Evolutionary conservation across 2,113 vertebrate genomes (phyloP), one percentile per base, ranked within the genome.

Genomic region (Pygoscelis antarcticus): DNA sequence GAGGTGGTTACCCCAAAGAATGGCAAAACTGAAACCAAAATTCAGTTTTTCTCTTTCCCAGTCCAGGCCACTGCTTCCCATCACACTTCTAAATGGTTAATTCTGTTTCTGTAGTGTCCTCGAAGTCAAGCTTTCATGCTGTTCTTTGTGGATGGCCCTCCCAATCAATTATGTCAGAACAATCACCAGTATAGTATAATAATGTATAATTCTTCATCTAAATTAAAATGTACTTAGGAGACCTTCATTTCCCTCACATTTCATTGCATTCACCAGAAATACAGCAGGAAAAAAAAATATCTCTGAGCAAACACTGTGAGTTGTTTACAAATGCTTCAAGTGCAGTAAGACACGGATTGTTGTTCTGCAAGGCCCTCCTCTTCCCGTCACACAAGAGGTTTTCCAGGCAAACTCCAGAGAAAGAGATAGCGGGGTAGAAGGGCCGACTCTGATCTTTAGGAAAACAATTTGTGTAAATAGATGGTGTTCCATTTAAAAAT

Each of bases 191-290:
- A 91, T 90, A 93, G 84, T 88, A 84, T 96, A 97, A 97, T 96
- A 97, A 96, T 86, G 79, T 83, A 95, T 94, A 95, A 96, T 95
- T 97, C 96, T 97, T 97, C 95, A 95, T 97, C 94, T 94, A 97
- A 97, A 97, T 97, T 97, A 97, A 97, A 96, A 97, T 86, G 94
- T 96, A 92, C 97, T 96, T 97, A 95, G 82, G 97, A 96, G 95
- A 96, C 94, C 87, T 96, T 96, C 62, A 93, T 96, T 97, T 96
- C 91, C 87, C 94, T 91, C 91, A 80, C 93, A 91, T 95, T 96
- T 95, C 84, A 88, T 93, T 94, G 94, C 96, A 97, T 97, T 96
- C 94, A 90, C 97, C 93, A 95, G 91, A 93, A 96, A 97, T 96
- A 90, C 75, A 96, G 91, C 87, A 90, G 93, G 93, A 94, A 89